Evolutionary conservation across 2,888 invertebrate genomes (phyloP).

Genomic region (Stenolophus ochropezus): DNA sequence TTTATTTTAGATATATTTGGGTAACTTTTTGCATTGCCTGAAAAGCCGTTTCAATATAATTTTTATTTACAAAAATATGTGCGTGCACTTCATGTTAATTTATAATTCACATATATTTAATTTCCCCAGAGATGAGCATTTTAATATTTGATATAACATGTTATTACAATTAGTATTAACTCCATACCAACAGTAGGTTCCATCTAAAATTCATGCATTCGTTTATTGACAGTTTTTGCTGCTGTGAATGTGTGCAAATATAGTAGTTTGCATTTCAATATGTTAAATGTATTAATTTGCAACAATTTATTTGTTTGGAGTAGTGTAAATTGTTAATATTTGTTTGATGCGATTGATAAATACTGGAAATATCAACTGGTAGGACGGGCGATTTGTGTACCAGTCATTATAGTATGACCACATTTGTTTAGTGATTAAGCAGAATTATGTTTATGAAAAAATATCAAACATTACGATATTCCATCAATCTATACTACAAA

Average conservation of each 20-base stretch:
- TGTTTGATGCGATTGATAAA: slow-evolving; percentile 9
- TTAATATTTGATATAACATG: slow-evolving; percentile 34
- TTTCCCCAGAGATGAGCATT: slow-evolving; percentile 12
- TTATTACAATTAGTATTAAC: slow-evolving; percentile 39
- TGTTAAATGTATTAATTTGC: slow-evolving; percentile 31
- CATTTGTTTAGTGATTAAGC: neutral
- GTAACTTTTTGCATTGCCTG: no score
- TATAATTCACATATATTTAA: slow-evolving; percentile 39
- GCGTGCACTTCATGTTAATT: slow-evolving; percentile 8
- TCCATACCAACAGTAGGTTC: neutral
- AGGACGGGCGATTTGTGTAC: neutral
- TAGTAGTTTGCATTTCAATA: slow-evolving; percentile 17
- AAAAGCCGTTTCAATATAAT: no score
- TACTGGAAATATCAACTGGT: neutral
- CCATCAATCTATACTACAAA: no score
- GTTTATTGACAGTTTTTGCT: slow-evolving; percentile 5
- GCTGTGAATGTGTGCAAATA: neutral
- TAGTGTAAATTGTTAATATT: slow-evolving; percentile 22
- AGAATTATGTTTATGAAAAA: neutral
- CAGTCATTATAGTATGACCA: neutral
- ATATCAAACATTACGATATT: no score
- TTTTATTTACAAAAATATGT: neutral
- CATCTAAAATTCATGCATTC: slow-evolving; percentile 2
- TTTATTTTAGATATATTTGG: no score
- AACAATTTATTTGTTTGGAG: slow-evolving; percentile 13